Percentiles rank a stretch among this genome's conserved stretches.
These are phyloP conservation scores for Archips xylosteana DNA, from an alignment of 2,888 invertebrate species.

Conservation along the genomic window DNA sequence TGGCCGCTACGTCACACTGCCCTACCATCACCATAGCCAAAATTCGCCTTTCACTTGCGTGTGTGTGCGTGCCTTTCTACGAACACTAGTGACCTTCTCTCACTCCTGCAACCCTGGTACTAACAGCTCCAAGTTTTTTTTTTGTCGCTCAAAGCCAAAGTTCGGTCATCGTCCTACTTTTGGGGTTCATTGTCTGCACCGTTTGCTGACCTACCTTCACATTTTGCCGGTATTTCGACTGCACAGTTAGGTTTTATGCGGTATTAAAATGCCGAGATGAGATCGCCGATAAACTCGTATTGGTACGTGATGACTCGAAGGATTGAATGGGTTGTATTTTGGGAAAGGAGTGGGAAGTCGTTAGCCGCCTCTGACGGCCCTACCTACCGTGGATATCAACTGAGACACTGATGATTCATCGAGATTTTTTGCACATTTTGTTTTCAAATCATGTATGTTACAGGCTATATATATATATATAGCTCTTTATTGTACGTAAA, in stretches of 20 bases:
- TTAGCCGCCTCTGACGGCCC: background rate
- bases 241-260: conserved; percentile 79
- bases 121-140: conserved; percentile 64
- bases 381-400: background rate
- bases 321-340: conserved; percentile 35
- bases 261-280: conserved; percentile 78
- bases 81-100: conserved; percentile 61
- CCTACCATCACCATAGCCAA: conserved; percentile 43
- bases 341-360: conserved; percentile 8
- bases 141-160: conserved; percentile 65
- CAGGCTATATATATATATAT: no score
- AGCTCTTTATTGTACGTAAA: no score
- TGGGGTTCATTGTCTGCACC: conserved; percentile 76
- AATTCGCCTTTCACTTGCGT: conserved; percentile 60
- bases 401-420: background rate
- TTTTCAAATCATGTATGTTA: no score
- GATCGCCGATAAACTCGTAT: conserved; percentile 67
- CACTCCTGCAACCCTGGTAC: conserved; percentile 80
- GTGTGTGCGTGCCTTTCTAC: conserved; percentile 47
- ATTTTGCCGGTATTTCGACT: conserved; percentile 73
- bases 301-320: conserved; percentile 52
- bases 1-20: conserved; percentile 22
- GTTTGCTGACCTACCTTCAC: conserved; percentile 83
- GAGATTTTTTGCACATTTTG: background rate
- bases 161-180: conserved; percentile 68